Conservation (phyloP, 2,113 vertebrate species). For the Gopherus flavomarginatus region DNA sequence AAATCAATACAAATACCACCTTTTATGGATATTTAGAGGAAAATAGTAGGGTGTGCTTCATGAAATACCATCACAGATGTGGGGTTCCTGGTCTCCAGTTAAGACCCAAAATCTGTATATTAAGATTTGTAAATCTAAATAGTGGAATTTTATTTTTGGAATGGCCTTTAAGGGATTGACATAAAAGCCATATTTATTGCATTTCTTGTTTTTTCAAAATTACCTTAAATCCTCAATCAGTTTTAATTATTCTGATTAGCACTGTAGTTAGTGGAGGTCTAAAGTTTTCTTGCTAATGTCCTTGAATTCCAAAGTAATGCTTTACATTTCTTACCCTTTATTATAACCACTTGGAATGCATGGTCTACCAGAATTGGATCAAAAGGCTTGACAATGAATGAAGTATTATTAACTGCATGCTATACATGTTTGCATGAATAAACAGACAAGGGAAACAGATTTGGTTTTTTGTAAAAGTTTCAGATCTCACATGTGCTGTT, state of each 20-base stretch:
- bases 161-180: constrained; percentile 40
- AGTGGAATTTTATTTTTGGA: constrained; percentile 54
- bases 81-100: constrained; percentile 59
- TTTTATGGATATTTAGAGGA: constrained; percentile 39
- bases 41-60: constrained; percentile 49
- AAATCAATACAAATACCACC: constrained; percentile 33
- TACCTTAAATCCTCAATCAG: constrained; percentile 48
- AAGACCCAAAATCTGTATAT: constrained; percentile 41
- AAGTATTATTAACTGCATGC: constrained; percentile 25
- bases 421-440: background rate
- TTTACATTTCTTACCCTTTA: constrained; percentile 46
- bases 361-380: constrained; percentile 13
- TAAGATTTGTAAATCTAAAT: constrained; percentile 63
- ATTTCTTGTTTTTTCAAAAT: background rate
- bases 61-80: constrained; percentile 35
- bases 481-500: background rate
- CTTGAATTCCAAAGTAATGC: constrained; percentile 66
- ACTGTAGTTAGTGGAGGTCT: background rate
- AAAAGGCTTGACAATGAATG: constrained; percentile 22
- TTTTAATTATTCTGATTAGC: constrained; percentile 58
- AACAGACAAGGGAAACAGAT: background rate
- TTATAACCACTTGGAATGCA: constrained; percentile 63
- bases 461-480: background rate
- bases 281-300: constrained; percentile 48
- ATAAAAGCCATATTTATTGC: constrained; percentile 32